Conservation (phyloP, 2,888 invertebrate genomes). For the Caenorhabditis zanzibari region DNA sequence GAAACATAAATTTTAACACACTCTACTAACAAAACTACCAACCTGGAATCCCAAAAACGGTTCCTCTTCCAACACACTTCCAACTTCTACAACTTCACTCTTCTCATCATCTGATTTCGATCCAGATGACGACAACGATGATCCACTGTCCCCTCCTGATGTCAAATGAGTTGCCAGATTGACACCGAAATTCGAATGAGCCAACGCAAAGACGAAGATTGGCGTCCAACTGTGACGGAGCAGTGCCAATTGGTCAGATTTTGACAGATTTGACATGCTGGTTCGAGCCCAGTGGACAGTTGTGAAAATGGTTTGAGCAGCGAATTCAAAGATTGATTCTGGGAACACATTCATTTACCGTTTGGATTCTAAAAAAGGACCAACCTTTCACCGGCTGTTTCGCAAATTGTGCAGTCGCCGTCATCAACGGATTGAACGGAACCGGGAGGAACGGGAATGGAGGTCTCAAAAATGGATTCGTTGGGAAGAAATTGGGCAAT, state of each 20-base stretch:
- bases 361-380: background rate
- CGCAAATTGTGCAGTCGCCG: slow-evolving; percentile 31
- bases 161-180: slow-evolving; percentile 53
- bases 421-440: slow-evolving; percentile 45
- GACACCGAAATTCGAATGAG: slow-evolving; percentile 53
- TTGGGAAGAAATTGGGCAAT: slow-evolving; percentile 55
- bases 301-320: slow-evolving; percentile 64
- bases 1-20: too few species aligned
- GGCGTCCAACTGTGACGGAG: slow-evolving; percentile 62
- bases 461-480: slow-evolving; percentile 49
- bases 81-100: slow-evolving; percentile 15
- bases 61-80: slow-evolving; percentile 3
- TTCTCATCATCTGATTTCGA: slow-evolving; percentile 36
- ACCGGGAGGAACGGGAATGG: slow-evolving; percentile 43
- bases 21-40: background rate
- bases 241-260: slow-evolving; percentile 40
- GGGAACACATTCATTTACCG: background rate
- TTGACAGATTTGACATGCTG: slow-evolving; percentile 42
- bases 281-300: slow-evolving; percentile 62
- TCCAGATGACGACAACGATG: slow-evolving; percentile 14
- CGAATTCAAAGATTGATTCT: slow-evolving; percentile 63
- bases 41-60: slow-evolving; percentile 34
- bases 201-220: slow-evolving; percentile 61
- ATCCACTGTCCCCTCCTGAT: background rate
- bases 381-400: slow-evolving; percentile 46